These are phyloP conservation scores for Loxodonta africana DNA, from an alignment of 2,113 vertebrate species.

Conservation along the genomic window DNA sequence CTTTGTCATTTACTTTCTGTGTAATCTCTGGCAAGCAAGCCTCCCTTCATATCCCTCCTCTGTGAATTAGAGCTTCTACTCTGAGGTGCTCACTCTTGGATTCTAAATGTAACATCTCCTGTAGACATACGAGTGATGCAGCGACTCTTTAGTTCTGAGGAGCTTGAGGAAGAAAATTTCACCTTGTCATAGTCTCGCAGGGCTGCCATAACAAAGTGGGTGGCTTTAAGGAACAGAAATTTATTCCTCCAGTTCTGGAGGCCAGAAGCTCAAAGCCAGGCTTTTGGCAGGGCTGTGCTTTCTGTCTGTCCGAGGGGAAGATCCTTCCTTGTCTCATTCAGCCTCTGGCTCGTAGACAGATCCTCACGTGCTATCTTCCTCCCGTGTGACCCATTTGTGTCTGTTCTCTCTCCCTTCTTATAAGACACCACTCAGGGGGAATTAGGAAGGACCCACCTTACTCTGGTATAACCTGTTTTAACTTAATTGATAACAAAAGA, in stretches of 20 bases:
- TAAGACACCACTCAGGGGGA: no score
- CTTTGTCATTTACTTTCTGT: background rate
- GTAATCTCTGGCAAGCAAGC: background rate
- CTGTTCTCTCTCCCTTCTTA: no score
- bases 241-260: background rate
- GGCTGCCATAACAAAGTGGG: background rate
- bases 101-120: background rate
- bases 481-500: no score
- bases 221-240: background rate
- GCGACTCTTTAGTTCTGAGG: background rate
- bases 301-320: background rate
- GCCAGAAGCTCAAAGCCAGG: background rate
- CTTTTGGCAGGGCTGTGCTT: background rate
- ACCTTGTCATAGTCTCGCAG: background rate
- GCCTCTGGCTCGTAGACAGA: no score
- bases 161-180: slow-evolving; percentile 2
- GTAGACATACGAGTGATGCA: background rate
- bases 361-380: no score
- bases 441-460: no score
- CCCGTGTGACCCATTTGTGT: no score
- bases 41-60: slow-evolving; percentile 17
- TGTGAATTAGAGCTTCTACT: background rate
- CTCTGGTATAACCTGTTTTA: no score
- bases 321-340: no score
- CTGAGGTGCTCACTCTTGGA: background rate